Percentiles rank a stretch among this genome's conserved stretches.
phyloP scores from a whole-genome alignment of 2,888 invertebrate species.

The Tenthredo mesomela region DNA sequence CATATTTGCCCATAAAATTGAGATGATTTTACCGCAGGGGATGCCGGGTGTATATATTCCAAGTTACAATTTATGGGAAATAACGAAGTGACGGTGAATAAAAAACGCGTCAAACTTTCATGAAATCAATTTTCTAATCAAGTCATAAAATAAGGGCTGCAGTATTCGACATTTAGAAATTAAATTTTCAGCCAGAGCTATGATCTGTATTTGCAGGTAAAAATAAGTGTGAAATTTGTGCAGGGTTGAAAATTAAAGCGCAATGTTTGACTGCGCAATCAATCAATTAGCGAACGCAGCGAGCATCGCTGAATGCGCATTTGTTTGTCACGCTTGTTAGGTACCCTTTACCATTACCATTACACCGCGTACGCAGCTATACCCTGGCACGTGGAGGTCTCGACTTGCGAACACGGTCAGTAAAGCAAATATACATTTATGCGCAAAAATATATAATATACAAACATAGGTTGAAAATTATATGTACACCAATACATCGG shows the following conservation, averaged over 20 bases:
- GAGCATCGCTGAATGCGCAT: conserved; percentile 68
- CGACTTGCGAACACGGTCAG: conserved; percentile 7
- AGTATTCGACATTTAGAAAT: background rate
- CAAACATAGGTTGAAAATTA: conserved; percentile 20
- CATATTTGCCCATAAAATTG: conserved; percentile 13
- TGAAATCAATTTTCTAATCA: no score
- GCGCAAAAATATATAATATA: background rate
- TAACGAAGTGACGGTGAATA: background rate
- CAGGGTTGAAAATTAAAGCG: conserved; percentile 47
- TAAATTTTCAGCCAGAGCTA: background rate
- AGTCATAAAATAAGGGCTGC: no score
- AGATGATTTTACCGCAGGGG: conserved; percentile 39
- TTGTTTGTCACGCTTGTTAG: conserved; percentile 72
- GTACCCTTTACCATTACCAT: conserved; percentile 57
- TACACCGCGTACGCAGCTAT: background rate
- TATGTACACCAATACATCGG: background rate
- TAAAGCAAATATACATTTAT: conserved; percentile 38
- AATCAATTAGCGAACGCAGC: conserved; percentile 71
- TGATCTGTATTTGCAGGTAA: background rate
- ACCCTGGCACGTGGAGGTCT: background rate
- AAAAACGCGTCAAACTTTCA: background rate
- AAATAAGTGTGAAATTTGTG: background rate
- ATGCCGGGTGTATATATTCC: background rate
- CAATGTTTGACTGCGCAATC: conserved; percentile 69
- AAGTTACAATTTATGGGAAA: background rate